These are phyloP conservation scores for Stichopus chloronotus DNA, from an alignment of 35 echinoderm and acorn worm genomes.

Conservation along the genomic window DNA sequence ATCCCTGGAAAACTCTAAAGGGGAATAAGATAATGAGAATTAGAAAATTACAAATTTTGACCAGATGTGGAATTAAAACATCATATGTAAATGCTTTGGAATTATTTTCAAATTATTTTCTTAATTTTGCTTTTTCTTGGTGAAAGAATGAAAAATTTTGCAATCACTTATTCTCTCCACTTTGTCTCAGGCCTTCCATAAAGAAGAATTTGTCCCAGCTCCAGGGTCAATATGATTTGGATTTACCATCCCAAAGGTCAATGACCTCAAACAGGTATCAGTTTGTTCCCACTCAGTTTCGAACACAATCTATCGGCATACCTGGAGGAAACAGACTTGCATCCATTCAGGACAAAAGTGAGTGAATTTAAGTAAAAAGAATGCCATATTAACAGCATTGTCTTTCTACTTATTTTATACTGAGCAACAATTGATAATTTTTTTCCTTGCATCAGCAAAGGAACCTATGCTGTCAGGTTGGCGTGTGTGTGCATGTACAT, in stretches of 20 bases:
- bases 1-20: too few relatives aligned
- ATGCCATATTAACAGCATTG: neutral
- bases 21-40: too few relatives aligned
- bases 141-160: neutral
- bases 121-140: neutral
- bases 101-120: neutral
- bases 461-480: too few relatives aligned
- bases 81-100: neutral
- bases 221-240: constrained; percentile 57
- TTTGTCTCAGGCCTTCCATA: constrained; percentile 69
- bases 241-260: constrained; percentile 56
- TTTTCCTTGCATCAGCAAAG: neutral
- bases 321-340: constrained; percentile 63
- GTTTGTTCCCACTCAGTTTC: constrained; percentile 92
- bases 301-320: constrained; percentile 81
- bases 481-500: neutral
- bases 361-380: neutral
- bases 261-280: constrained; percentile 68
- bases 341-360: constrained; percentile 83
- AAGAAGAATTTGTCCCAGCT: constrained; percentile 90
- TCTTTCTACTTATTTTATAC: neutral
- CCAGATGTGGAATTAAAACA: neutral
- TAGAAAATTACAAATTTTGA: too few relatives aligned
- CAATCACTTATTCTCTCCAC: neutral
- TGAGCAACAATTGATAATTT: neutral